phyloP scores from a whole-genome alignment of 2,113 vertebrate species.

The Ctenodactylus gundi region DNA sequence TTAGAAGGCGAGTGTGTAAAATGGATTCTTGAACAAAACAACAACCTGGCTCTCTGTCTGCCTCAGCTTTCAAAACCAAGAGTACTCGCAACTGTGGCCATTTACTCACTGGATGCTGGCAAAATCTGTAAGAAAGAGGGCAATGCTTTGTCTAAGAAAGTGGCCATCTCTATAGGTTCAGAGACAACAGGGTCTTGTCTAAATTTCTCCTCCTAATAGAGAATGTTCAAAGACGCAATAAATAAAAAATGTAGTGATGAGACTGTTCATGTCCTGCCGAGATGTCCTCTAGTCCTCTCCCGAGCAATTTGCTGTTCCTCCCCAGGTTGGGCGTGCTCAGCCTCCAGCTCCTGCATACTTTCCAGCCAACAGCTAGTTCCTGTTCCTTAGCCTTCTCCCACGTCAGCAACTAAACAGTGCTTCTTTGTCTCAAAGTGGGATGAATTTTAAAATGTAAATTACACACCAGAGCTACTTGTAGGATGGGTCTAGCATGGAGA shows the following conservation, averaged over 20 bases:
- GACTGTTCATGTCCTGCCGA: not conserved
- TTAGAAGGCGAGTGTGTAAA: not conserved
- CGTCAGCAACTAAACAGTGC: not conserved
- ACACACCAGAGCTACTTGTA: not conserved
- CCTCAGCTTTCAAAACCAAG: not conserved
- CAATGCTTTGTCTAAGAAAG: not conserved
- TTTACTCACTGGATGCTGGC: not conserved
- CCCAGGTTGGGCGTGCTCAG: too few relatives aligned
- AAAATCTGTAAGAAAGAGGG: not conserved
- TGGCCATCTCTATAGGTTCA: not conserved
- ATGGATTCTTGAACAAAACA: not conserved
- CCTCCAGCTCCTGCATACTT: not conserved
- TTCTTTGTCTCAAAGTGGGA: not conserved
- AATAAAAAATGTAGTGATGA: not conserved
- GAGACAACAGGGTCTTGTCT: not conserved
- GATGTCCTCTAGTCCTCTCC: not conserved
- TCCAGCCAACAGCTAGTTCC: not conserved
- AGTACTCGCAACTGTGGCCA: not conserved
- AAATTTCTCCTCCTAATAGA: not conserved
- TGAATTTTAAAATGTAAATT: not conserved
- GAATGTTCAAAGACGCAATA: not conserved
- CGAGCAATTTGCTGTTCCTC: not conserved
- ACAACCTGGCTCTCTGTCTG: not conserved
- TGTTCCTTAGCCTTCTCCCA: fast-evolving
- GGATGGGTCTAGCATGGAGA: not conserved